phyloP scores from a whole-genome alignment of 2,113 vertebrate genomes.

The Triplophysa dalaica region DNA sequence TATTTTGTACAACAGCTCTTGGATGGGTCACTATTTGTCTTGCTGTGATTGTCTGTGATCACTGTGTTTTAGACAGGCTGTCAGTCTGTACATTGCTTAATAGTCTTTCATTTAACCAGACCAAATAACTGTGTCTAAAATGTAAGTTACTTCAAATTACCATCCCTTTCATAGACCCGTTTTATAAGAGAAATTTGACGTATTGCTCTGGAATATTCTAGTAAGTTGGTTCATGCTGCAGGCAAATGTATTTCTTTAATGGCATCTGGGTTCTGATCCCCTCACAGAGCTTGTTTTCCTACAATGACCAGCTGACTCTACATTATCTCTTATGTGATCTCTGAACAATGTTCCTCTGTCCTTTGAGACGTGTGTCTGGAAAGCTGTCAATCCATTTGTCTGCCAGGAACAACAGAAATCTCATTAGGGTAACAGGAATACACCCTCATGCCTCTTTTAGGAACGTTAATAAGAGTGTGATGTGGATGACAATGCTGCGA shows the following conservation, averaged over 20 bases:
- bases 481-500: constrained; percentile 20
- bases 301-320: background rate
- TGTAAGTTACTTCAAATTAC: too few species aligned
- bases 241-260: background rate
- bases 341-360: background rate
- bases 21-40: too few species aligned
- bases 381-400: constrained; percentile 27
- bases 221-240: too few species aligned
- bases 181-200: too few species aligned
- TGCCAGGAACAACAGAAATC: background rate
- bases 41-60: too few species aligned
- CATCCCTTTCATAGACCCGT: too few species aligned
- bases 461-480: constrained; percentile 6
- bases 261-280: background rate
- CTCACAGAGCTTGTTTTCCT: background rate
- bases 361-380: constrained; percentile 32
- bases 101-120: too few species aligned
- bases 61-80: too few species aligned
- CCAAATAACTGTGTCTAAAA: too few species aligned
- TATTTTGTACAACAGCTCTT: too few species aligned
- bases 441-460: constrained; percentile 1
- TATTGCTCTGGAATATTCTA: background rate
- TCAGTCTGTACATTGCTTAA: too few species aligned
- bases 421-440: background rate
- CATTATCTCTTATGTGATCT: background rate